A percentile compares a stretch with the other conserved stretches of the same genome.
Conservation (phyloP, 2,797 vertebrate species). For the Cyclopterus lumpus region DNA sequence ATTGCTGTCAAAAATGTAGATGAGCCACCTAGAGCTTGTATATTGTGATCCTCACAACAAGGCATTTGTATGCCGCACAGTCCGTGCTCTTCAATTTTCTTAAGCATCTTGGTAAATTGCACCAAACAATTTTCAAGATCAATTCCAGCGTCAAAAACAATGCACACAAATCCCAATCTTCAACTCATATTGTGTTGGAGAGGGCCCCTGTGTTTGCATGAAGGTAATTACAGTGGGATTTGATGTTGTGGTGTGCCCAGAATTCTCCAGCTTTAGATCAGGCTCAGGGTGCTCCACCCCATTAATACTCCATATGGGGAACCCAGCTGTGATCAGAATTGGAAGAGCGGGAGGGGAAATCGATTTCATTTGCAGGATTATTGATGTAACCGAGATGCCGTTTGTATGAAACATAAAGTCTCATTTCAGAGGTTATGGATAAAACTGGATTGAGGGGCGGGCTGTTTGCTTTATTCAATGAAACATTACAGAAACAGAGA, state of each 20-base stretch:
- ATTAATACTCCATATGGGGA: conserved; percentile 87
- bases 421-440: conserved; percentile 87
- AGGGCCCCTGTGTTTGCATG: conserved; percentile 84
- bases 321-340: conserved; percentile 89
- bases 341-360: conserved; percentile 87
- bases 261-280: conserved; percentile 86
- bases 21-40: conserved; percentile 50
- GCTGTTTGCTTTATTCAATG: conserved; percentile 84
- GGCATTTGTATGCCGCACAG: conserved; percentile 66
- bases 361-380: conserved; percentile 90
- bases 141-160: conserved; percentile 82
- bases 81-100: conserved; percentile 70
- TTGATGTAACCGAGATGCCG: conserved; percentile 85
- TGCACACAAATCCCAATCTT: conserved; percentile 83
- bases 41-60: conserved; percentile 55
- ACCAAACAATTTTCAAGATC: conserved; percentile 84
- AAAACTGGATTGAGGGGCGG: conserved; percentile 81
- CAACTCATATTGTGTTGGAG: conserved; percentile 80
- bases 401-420: conserved; percentile 88
- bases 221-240: conserved; percentile 89
- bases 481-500: conserved; percentile 81
- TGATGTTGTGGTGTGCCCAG: conserved; percentile 86
- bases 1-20: conserved; percentile 65
- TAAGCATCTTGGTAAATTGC: conserved; percentile 82
- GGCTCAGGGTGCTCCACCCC: conserved; percentile 84